A percentile compares a stretch with the other conserved stretches of the same genome.
Conservation (phyloP, 2,797 vertebrate species). For the Columba guinea region DNA sequence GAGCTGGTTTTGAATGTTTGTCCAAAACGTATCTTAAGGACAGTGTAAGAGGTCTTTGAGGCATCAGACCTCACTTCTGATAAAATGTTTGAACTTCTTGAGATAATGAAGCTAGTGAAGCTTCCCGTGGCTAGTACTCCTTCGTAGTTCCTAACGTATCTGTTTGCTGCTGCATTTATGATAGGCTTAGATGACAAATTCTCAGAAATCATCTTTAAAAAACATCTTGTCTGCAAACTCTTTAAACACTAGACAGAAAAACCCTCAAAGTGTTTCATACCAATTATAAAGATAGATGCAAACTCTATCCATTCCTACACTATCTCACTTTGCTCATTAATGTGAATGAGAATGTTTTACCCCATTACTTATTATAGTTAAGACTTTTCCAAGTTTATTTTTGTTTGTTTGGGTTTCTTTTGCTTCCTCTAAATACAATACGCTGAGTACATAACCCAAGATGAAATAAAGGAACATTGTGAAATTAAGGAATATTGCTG, state of each 20-base stretch:
- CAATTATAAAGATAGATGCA: not conserved
- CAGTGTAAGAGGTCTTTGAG: not conserved
- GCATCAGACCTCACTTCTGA: not conserved
- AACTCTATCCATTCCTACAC: not conserved
- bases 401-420: not conserved
- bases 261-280: rapidly evolving
- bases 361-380: not conserved
- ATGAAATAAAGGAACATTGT: not conserved
- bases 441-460: not conserved
- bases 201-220: not conserved
- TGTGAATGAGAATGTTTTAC: not conserved
- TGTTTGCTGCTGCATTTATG: not conserved
- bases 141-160: not conserved
- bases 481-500: not conserved
- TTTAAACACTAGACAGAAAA: not conserved
- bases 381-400: not conserved
- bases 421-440: not conserved
- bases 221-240: not conserved
- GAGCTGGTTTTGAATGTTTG: not conserved
- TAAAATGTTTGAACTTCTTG: not conserved
- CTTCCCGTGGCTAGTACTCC: not conserved
- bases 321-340: not conserved
- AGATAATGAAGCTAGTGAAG: not conserved
- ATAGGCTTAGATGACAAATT: not conserved
- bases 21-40: not conserved